phyloP scores from a whole-genome alignment of 2,888 invertebrate species.

The Stenichneumon culpator region DNA sequence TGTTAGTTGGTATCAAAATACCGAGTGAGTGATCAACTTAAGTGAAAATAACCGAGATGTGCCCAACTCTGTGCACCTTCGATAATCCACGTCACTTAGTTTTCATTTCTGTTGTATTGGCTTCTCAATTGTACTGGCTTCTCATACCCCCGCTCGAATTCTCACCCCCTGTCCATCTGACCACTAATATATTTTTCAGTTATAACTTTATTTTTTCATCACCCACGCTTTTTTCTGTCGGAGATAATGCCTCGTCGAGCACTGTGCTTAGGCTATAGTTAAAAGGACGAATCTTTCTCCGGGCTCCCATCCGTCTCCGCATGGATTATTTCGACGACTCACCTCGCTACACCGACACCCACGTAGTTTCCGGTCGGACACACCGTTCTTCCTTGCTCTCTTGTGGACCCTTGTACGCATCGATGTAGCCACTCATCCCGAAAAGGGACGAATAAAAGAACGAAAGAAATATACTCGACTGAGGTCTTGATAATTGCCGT shows the following conservation, averaged over 20 bases:
- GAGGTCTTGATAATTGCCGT: conserved; percentile 83
- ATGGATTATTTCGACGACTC: conserved; percentile 72
- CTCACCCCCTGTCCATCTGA: not conserved
- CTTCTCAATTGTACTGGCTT: not conserved
- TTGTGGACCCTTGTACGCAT: conserved; percentile 55
- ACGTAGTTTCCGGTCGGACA: conserved; percentile 77
- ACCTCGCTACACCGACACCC: conserved; percentile 76
- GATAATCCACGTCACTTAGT: conserved; percentile 53
- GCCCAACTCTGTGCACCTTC: no score
- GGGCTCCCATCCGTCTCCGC: conserved; percentile 62
- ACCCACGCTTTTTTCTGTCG: conserved; percentile 49
- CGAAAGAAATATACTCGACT: conserved; percentile 70
- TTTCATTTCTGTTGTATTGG: conserved; percentile 3
- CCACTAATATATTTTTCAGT: conserved; percentile 35
- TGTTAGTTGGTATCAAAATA: no score
- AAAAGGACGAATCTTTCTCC: conserved; percentile 22
- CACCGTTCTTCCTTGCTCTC: conserved; percentile 65
- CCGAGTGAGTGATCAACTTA: no score
- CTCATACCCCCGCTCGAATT: not conserved
- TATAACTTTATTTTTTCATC: conserved; percentile 52
- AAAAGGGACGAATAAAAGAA: conserved; percentile 74
- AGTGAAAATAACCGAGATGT: no score
- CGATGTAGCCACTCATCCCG: conserved; percentile 57
- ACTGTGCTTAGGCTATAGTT: conserved; percentile 51
- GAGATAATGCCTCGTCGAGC: conserved; percentile 46